phyloP scores from a whole-genome alignment of 2,113 vertebrate genomes.

The Mesitornis unicolor region DNA sequence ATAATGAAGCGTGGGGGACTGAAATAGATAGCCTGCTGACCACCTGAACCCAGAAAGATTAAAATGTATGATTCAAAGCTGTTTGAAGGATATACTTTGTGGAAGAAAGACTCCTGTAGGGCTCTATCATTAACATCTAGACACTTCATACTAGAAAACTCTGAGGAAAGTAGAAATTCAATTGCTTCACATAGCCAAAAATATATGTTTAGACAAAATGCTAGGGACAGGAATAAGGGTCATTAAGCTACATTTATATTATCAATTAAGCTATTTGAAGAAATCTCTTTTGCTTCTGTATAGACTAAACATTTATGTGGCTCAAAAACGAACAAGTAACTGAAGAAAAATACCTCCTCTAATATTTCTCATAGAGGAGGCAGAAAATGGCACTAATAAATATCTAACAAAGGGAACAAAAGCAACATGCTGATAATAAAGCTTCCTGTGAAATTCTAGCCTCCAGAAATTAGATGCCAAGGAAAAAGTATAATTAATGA shows the following conservation, averaged over 20 bases:
- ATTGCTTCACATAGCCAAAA: neutral
- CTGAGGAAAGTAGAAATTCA: neutral
- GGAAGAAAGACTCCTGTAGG: slow-evolving; percentile 45
- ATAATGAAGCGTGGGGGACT: slow-evolving; percentile 55
- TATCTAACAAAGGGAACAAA: neutral
- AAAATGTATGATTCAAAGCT: slow-evolving; percentile 46
- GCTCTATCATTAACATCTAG: slow-evolving; percentile 60
- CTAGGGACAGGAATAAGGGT: neutral
- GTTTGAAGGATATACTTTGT: slow-evolving; percentile 2
- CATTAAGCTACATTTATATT: neutral
- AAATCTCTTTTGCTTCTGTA: neutral
- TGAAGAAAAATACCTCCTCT: neutral
- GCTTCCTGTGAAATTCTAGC: neutral
- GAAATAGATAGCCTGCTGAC: slow-evolving; percentile 70
- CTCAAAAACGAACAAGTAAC: neutral
- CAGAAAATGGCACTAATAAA: neutral
- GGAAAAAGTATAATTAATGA: neutral
- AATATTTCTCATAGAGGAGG: neutral
- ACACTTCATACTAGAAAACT: slow-evolving; percentile 47
- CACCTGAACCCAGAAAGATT: slow-evolving; percentile 69
- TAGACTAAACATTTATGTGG: neutral
- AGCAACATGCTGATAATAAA: neutral
- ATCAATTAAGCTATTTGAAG: neutral
- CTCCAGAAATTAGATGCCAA: neutral
- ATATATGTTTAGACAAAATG: neutral